Conservation (phyloP, 2,797 vertebrate genomes). For the Florisuga fusca region DNA sequence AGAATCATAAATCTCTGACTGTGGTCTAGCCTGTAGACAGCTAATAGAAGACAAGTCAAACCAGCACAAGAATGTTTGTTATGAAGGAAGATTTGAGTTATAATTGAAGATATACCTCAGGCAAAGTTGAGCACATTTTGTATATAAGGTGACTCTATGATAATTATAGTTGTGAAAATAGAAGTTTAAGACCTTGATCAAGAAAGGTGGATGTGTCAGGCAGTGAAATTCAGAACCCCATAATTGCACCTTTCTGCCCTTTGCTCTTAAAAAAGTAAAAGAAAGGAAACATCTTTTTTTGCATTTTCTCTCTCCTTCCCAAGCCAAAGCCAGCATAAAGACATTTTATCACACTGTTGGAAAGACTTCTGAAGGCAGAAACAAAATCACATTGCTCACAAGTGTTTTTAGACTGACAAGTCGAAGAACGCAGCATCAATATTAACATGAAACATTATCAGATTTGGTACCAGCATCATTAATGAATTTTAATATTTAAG, state of each 20-base stretch:
- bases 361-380: neutral
- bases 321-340: neutral
- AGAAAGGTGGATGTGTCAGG: neutral
- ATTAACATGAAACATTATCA: neutral
- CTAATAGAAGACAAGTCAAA: neutral
- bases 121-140: neutral
- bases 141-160: neutral
- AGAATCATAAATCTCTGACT: neutral
- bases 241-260: neutral
- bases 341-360: neutral
- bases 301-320: neutral
- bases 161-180: neutral
- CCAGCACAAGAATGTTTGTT: neutral
- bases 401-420: neutral
- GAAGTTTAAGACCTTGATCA: neutral
- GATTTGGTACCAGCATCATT: neutral
- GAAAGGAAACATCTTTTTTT: neutral
- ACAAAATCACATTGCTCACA: neutral
- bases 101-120: neutral
- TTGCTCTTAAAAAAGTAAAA: neutral
- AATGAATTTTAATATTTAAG: neutral
- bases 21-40: neutral
- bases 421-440: neutral
- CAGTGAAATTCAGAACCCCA: neutral
- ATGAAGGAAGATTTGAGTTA: neutral